phyloP scores from a whole-genome alignment of 2,888 invertebrate genomes.

The Sepiola atlantica region DNA sequence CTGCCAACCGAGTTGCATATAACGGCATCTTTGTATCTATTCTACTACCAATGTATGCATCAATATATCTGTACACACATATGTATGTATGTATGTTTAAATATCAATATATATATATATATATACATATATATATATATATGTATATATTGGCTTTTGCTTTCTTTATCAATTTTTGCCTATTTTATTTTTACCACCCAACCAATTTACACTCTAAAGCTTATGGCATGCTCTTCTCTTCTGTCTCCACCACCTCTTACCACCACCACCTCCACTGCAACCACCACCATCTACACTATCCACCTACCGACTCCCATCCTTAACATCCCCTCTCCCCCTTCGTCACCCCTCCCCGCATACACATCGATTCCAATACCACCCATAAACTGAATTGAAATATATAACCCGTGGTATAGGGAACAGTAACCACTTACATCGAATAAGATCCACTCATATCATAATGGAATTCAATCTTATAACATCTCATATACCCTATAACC shows the following conservation, averaged over 20 bases:
- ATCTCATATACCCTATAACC: neutral
- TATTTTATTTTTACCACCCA: neutral
- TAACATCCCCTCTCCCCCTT: neutral
- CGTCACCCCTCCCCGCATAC: neutral
- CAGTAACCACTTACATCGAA: neutral
- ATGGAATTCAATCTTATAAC: neutral
- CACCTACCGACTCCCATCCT: neutral
- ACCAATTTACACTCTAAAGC: neutral
- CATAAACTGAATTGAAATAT: too few species aligned
- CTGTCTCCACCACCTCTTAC: neutral
- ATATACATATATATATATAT: neutral
- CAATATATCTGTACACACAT: neutral
- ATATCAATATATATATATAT: neutral
- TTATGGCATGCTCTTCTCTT: neutral
- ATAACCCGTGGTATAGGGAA: too few species aligned
- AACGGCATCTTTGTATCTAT: neutral
- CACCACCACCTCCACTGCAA: neutral
- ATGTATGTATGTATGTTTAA: neutral
- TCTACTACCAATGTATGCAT: neutral
- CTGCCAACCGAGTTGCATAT: neutral
- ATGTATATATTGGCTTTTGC: neutral
- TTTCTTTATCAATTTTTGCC: conserved; percentile 9
- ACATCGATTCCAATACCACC: too few species aligned
- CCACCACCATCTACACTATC: neutral
- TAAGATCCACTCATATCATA: neutral